Base-by-base conservation (phyloP, 2,797 vertebrate species). In the Acrossocheilus fasciatus region DNA sequence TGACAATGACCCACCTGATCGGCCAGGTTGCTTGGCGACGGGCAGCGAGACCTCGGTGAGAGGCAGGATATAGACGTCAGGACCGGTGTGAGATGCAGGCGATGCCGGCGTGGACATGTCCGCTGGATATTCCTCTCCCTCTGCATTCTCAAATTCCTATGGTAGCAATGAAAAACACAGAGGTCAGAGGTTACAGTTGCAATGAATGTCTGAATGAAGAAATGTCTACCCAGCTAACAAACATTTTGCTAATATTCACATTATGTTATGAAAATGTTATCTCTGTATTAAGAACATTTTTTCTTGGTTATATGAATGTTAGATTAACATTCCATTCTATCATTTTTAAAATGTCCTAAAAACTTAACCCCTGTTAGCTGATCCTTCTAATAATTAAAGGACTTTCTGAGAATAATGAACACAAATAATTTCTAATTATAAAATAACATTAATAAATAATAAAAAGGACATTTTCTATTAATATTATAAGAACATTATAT, bases 21-120 rank as follows among this genome's bases (percentile, higher is more conserved):
- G 96, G 11, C 96, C 93, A 0, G 97, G 98, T 91, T 98, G 97
- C 93, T 96, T 97, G 84, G 97, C 96, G 88, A 97, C 96, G 3
- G 98, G 97, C 88, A 98, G 94, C 0, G 97, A 97, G 88, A 98
- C 96, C 93, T 98, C 96, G 0, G 96, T 98, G 93, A 99, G 97
- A 0, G 98, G 98, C 92, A 99, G 96, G 88, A 99, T 93, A 6
- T 99, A 99, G 88, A 99, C 98, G 80, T 99, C 98, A 0, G 97
- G 96, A 88, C 97, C 96, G 88, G 94, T 94, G 92, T 94, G 95
- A 1, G 96, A 93, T n/a, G 95, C 94, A 0, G 97, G 97, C 4
- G 98, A 98, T 81, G 95, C 96, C 94, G 96, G 93, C 0, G 94
- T 95, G 47, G 97, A 97, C 91, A 97, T 92, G 69, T 96, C 96